Percentiles rank a stretch among this genome's conserved stretches.
Evolutionary conservation across 2,888 invertebrate genomes (phyloP).

Genomic region (Cryptophagus acutangulus): DNA sequence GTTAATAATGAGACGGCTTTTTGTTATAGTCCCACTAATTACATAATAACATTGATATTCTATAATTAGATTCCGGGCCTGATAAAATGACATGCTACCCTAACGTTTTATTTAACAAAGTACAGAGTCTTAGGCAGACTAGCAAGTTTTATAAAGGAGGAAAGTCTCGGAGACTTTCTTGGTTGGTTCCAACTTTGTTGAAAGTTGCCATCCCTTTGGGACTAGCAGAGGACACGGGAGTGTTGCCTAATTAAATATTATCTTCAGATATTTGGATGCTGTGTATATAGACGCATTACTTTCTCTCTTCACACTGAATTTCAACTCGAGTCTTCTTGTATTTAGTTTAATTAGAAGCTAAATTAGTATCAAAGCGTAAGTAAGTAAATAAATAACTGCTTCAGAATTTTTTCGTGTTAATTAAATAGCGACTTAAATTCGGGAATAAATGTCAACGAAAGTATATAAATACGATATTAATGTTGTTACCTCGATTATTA

Average conservation of each 20-base stretch:
- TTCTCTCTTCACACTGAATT: conserved; percentile 4
- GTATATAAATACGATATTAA: too few relatives aligned
- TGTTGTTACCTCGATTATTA: too few relatives aligned
- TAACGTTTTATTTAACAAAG: conserved; percentile 22
- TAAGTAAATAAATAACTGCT: too few relatives aligned
- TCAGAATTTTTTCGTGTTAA: too few relatives aligned
- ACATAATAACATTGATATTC: conserved; percentile 17
- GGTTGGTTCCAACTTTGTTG: background rate
- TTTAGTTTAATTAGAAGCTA: conserved; percentile 12
- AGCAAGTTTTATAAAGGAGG: conserved; percentile 20
- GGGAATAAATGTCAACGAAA: too few relatives aligned
- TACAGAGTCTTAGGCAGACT: conserved; percentile 24
- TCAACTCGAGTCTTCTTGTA: conserved; percentile 10
- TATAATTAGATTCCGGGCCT: conserved; percentile 25
- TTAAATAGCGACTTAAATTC: too few relatives aligned
- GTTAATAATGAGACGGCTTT: too few relatives aligned
- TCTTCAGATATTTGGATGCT: conserved; percentile 14
- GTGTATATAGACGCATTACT: conserved; percentile 1
- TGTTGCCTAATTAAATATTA: conserved; percentile 15
- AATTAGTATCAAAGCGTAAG: conserved; percentile 1
- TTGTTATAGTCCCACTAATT: background rate
- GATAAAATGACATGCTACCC: conserved; percentile 21
- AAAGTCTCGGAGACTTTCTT: background rate
- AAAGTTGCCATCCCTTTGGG: background rate
- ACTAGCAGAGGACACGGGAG: conserved; percentile 13